Evolutionary conservation across 53 echinoderm and acorn worm genomes (phyloP).

Genomic region (Holothuria scabra): DNA sequence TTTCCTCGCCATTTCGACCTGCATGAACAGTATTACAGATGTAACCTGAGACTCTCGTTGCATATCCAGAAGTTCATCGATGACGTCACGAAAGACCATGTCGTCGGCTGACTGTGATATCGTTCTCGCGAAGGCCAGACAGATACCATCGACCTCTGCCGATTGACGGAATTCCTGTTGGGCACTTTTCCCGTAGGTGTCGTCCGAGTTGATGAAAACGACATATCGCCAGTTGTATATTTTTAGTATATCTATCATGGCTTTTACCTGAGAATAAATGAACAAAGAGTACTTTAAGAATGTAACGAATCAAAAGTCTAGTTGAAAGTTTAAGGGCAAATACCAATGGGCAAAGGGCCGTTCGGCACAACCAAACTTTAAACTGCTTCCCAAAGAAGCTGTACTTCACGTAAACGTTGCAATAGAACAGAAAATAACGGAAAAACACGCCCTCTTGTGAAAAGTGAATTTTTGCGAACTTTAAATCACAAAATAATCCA

Average conservation of each 20-base stretch:
- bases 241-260: constrained; percentile 78
- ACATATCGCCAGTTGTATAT: constrained; percentile 89
- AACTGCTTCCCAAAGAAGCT: too few species aligned
- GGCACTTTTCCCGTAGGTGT: constrained; percentile 90
- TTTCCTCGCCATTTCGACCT: constrained; percentile 78
- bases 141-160: constrained; percentile 63
- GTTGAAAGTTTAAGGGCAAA: too few species aligned
- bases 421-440: too few species aligned
- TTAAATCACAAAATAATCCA: too few species aligned
- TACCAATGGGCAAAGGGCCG: too few species aligned
- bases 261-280: constrained; percentile 60
- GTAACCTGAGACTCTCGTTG: constrained; percentile 66
- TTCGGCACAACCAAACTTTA: too few species aligned
- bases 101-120: constrained; percentile 71
- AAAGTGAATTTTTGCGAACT: too few species aligned
- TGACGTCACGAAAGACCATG: constrained; percentile 45
- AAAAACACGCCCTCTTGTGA: too few species aligned
- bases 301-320: not conserved
- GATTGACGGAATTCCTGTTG: constrained; percentile 67
- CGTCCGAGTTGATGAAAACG: constrained; percentile 93
- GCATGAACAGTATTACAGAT: constrained; percentile 90
- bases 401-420: too few species aligned
- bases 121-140: constrained; percentile 73
- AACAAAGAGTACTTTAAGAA: not conserved
- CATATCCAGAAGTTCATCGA: constrained; percentile 60